These are phyloP conservation scores for Planococcus citri DNA, from an alignment of 1,140 invertebrate species.

Conservation along the genomic window DNA sequence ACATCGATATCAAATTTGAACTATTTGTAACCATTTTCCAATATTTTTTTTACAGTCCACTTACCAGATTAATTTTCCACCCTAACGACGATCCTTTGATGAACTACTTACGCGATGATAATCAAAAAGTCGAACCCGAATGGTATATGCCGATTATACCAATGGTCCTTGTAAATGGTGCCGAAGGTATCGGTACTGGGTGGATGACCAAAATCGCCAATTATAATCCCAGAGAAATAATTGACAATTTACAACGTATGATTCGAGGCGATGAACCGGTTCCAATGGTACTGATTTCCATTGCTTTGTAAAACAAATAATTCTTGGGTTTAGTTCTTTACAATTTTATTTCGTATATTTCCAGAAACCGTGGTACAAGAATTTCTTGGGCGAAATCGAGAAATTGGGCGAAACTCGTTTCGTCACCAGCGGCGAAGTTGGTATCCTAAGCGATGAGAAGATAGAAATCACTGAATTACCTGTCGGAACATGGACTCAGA, in stretches of 20 bases:
- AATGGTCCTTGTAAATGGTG: constrained; percentile 93
- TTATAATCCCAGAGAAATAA: constrained; percentile 87
- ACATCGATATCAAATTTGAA: too few relatives aligned
- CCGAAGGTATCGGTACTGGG: constrained; percentile 96
- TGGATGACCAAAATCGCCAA: constrained; percentile 98
- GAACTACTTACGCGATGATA: constrained; percentile 86
- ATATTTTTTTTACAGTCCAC: constrained; percentile 40
- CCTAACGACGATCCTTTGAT: constrained; percentile 80
- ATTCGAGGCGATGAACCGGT: constrained; percentile 66
- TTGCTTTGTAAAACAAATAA: too few relatives aligned
- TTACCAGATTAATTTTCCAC: constrained; percentile 78
- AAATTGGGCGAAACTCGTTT: constrained; percentile 62
- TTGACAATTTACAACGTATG: constrained; percentile 70
- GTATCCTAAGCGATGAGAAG: constrained; percentile 63
- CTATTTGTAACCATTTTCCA: constrained; percentile 20
- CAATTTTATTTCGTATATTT: constrained; percentile 26
- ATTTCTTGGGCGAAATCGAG: constrained; percentile 76
- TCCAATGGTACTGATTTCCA: constrained; percentile 41
- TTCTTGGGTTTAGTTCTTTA: constrained; percentile 10
- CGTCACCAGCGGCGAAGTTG: constrained; percentile 70
- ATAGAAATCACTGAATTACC: constrained; percentile 96
- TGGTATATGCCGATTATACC: constrained; percentile 94
- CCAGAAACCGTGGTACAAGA: constrained; percentile 82
- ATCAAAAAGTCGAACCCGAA: constrained; percentile 83
- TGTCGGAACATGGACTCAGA: constrained; percentile 85